phyloP scores from a whole-genome alignment of 2,797 vertebrate genomes.

The Phoebastria nigripes region DNA sequence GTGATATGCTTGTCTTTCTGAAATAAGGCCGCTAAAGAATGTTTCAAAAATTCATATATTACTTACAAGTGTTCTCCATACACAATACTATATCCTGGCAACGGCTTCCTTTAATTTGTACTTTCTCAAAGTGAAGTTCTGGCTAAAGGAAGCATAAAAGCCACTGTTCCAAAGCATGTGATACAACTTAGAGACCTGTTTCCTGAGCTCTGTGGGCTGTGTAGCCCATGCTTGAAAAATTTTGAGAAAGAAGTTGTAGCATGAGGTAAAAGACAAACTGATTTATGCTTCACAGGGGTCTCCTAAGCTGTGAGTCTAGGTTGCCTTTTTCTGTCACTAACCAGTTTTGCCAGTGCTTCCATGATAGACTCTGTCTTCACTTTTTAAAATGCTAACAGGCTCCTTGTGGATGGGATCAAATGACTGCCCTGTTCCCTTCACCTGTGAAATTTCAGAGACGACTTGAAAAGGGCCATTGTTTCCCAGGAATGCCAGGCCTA shows the following conservation, averaged over 20 bases:
- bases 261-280: conserved; percentile 5
- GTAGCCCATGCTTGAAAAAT: neutral
- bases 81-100: neutral
- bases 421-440: conserved; percentile 88
- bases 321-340: conserved; percentile 56
- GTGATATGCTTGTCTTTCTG: neutral
- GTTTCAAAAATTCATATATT: neutral
- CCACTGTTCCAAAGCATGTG: neutral
- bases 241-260: neutral
- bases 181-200: neutral
- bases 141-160: neutral
- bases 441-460: conserved; percentile 94
- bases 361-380: conserved; percentile 65
- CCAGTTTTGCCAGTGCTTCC: conserved; percentile 59
- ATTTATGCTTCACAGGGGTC: conserved; percentile 39
- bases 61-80: neutral
- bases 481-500: conserved; percentile 87
- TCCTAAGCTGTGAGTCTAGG: conserved; percentile 29
- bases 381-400: conserved; percentile 70
- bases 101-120: neutral
- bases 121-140: neutral
- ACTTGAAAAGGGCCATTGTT: conserved; percentile 95
- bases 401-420: conserved; percentile 78
- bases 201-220: neutral
- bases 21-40: neutral